phyloP scores from a whole-genome alignment of 92 coral and sea anemone genomes.

The Parazoanthus atlanticus region DNA sequence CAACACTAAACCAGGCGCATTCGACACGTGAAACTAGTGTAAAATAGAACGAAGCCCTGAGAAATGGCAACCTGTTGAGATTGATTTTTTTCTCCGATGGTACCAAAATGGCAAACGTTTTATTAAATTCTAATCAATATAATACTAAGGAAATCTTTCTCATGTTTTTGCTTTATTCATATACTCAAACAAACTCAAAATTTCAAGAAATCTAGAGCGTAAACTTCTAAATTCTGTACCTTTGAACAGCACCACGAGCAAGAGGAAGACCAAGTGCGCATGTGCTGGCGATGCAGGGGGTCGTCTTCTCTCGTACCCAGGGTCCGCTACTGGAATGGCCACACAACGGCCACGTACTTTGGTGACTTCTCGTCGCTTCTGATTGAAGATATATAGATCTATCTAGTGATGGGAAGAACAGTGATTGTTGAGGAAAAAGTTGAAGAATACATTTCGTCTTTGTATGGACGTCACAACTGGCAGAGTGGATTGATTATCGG shows the following conservation, averaged over 20 bases:
- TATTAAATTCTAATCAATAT: not conserved
- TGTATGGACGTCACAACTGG: slow-evolving; percentile 85
- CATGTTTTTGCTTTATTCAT: not conserved
- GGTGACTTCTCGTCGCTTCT: not conserved
- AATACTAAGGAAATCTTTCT: not conserved
- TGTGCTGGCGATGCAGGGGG: slow-evolving; percentile 86
- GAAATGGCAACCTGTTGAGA: not conserved
- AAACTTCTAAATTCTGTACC: slow-evolving; percentile 5
- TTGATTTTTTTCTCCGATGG: not conserved
- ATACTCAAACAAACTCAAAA: not conserved
- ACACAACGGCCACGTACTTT: not conserved
- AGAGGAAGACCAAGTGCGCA: slow-evolving; percentile 81
- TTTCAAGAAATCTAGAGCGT: not conserved
- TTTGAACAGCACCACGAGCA: slow-evolving; percentile 91
- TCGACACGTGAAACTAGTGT: slow-evolving; percentile 5
- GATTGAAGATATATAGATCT: not conserved
- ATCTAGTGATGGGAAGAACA: slow-evolving; percentile 77
- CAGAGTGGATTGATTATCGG: slow-evolving; percentile 86
- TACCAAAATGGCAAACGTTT: not conserved
- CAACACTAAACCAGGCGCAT: not conserved
- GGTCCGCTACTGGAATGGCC: not conserved
- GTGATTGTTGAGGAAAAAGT: slow-evolving; percentile 82
- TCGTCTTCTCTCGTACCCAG: slow-evolving; percentile 36
- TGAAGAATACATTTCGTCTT: slow-evolving; percentile 72
- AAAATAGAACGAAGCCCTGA: not conserved